These are phyloP conservation scores for Dufourea novaeangliae DNA, from an alignment of 1,140 invertebrate genomes.

Conservation along the genomic window DNA sequence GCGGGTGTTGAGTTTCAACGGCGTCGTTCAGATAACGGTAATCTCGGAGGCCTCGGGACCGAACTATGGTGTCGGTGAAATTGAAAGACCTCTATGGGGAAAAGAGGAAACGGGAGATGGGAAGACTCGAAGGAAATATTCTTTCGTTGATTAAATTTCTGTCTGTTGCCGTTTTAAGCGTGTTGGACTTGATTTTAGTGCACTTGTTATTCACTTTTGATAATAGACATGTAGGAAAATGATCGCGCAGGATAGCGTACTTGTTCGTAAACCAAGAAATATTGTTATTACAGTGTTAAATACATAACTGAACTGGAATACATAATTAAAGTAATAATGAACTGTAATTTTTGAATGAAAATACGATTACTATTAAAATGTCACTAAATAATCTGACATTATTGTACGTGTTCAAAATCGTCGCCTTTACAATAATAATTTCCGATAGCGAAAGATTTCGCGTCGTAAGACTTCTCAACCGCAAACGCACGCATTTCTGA, in stretches of 20 bases:
- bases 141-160: neutral
- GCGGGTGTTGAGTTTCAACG: constrained; percentile 61
- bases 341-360: too few relatives aligned
- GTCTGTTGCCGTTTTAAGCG: neutral
- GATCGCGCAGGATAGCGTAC: too few relatives aligned
- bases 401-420: neutral
- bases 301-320: too few relatives aligned
- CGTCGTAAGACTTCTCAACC: neutral
- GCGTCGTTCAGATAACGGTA: constrained; percentile 63
- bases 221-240: too few relatives aligned
- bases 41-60: constrained; percentile 54
- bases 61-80: constrained; percentile 39
- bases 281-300: too few relatives aligned
- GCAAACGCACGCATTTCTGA: neutral
- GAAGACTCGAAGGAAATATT: constrained; percentile 15
- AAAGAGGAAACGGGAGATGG: neutral
- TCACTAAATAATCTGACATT: too few relatives aligned
- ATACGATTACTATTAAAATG: too few relatives aligned
- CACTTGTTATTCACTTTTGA: too few relatives aligned
- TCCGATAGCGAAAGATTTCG: neutral
- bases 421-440: neutral
- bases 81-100: constrained; percentile 54
- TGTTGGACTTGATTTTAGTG: neutral
- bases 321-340: too few relatives aligned
- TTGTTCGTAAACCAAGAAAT: too few relatives aligned